Evolutionary conservation across 2,888 invertebrate genomes (phyloP), one percentile per base, ranked within the genome.

Genomic region (Rhynchonema sp.): DNA sequence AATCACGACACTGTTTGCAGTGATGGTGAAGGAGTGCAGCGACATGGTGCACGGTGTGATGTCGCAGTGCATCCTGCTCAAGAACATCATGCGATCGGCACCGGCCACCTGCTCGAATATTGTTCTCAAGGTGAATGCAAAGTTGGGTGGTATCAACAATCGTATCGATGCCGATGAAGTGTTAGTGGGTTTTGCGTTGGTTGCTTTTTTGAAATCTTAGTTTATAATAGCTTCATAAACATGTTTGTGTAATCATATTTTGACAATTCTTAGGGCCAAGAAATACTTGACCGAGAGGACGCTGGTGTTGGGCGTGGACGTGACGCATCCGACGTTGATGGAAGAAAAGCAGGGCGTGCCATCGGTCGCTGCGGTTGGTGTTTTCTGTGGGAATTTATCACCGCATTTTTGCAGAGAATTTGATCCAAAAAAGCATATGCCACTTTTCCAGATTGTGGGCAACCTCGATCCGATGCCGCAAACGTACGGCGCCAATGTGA

Each of bases 261-360:
- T 20, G 20, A 9, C n/a, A n/a, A n/a, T n/a, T n/a, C n/a, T n/a
- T n/a, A n/a, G n/a, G n/a, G n/a, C n/a, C n/a, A n/a, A n/a, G n/a
- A n/a, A n/a, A n/a, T n/a, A n/a, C n/a, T 72, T 83, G 38, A 65
- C 59, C 0, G 69, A 64, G 0, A 82, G 82, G 1, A 80, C 80
- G 22, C 81, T 84, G 80, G 79, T 84, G 23, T 79, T 88, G 49
- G 91, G 91, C 0, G 89, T 89, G 6, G 91, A 91, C 75, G 90
- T 91, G 6, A 89, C 90, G 0, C 91, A 91, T 77, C 89, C 91
- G 0, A 82, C 86, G 1, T 86, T 87, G 0, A 85, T 85, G 62
- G 81, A 84, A 73, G 79, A 73, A 2, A 64, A 66, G n/a, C 62
- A 63, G 64, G 66, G 65, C 58, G 70, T 76, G 62, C 80, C 81